These are phyloP conservation scores for Pygoscelis adeliae DNA, from an alignment of 2,113 vertebrate genomes.

Conservation along the genomic window DNA sequence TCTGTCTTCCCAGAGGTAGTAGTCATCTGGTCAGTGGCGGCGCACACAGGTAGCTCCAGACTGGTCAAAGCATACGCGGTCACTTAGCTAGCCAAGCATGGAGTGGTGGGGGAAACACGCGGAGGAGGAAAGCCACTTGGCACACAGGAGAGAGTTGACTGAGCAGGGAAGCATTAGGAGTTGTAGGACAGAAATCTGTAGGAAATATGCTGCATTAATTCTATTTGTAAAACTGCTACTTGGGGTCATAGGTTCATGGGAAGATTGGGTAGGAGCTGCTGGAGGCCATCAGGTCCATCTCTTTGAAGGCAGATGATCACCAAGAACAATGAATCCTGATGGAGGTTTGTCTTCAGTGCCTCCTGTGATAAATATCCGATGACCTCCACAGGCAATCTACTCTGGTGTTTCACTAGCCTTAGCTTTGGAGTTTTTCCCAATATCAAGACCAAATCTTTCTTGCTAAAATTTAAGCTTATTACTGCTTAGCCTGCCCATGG, in stretches of 20 bases:
- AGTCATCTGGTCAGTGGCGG: background rate
- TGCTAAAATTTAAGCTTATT: background rate
- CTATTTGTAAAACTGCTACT: background rate
- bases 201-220: background rate
- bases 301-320: background rate
- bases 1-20: background rate
- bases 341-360: background rate
- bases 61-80: rapidly evolving
- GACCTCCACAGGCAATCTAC: background rate
- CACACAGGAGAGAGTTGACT: background rate
- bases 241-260: background rate
- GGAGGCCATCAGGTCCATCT: background rate
- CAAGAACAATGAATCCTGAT: background rate
- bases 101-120: rapidly evolving
- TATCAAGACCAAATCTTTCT: background rate
- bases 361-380: background rate
- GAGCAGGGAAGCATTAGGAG: background rate
- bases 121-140: background rate
- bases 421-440: background rate
- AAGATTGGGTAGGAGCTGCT: background rate
- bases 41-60: background rate
- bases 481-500: background rate
- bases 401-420: background rate
- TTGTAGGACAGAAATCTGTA: background rate
- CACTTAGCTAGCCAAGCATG: background rate